Evolutionary conservation across 2,113 vertebrate genomes (phyloP), one percentile per base, ranked within the genome.

Genomic region (Caretta caretta): DNA sequence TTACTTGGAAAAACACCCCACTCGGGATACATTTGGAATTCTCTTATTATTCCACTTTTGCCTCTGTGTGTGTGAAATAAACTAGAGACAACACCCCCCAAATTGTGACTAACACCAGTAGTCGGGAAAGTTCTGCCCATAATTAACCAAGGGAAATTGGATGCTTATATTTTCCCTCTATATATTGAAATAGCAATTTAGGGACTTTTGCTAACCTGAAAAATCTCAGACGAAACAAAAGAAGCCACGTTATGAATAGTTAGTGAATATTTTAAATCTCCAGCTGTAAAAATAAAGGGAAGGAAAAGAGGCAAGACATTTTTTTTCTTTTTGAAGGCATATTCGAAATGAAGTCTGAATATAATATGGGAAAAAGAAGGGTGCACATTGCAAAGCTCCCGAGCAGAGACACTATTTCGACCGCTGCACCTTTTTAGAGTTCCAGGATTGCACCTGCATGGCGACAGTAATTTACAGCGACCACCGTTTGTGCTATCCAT

Each of bases 381-480:
- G 65, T 19, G n/a, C n/a, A 72, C 5, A 19, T 38, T 9, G 4
- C 65, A 38, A 72, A 72, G 65, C 1, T 38, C 19, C 9, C 35
- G 31, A n/a, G 17, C 31, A 65, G 16, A 14, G 29, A 31, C 59
- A 16, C 14, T 65, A 1, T 65, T 12, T 62, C 1, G 3, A 29
- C 57, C 27, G 25, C 6, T 31, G 59, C 29, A 31, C 27, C 10
- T 62, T 62, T 31, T 31, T 27, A 62, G 27, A 62, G 59, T 62
- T 7, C 31, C 3, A 62, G 59, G 59, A 9, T 62, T 94, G 96
- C 97, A 97, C 96, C 97, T 97, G 97, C 79, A n/a, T 5, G 83
- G 89, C 13, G 53, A 79, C 13, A 35, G 62, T 35, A 35, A 35
- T n/a, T 38, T 10, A 38, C 19, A 16, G 19, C 10, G 65, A 5